Base-by-base conservation (phyloP, 1,140 invertebrate genomes). In the Acyrthosiphon pisum region DNA sequence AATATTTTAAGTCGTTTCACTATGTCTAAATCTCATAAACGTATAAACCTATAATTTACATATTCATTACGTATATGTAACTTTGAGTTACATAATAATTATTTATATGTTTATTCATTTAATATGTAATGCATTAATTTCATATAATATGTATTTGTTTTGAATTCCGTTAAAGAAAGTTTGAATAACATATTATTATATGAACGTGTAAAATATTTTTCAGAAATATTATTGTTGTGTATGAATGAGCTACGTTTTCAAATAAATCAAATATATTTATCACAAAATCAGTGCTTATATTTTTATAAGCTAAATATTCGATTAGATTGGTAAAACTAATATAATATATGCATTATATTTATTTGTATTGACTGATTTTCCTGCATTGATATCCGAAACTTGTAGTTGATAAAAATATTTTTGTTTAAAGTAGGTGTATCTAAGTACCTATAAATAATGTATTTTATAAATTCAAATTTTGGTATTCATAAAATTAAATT, bases 391-490 rank as follows among this genome's bases (percentile, higher is more conserved):
- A 53, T 23, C 20, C 7, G 7, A 53, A 53, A n/a, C 4, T 68
- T 76, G 60, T 76, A 30, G 30, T 76, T 6, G 14, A 76, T n/a
- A 20, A 76, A 76, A 76, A 76, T 76, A 76, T 76, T n/a, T 30
- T 68, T 68, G 9, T 68, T 68, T 30, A 0, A 68, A 30, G 4
- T n/a, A 68, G 11, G 30, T 68, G 60, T 68, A 68, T 30, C 0
- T 18, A 50, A 18, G 8, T 50, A 18, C 2, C 26, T 30, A 30
- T 14, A 76, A 76, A 76, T n/a, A n/a, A 76, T 35, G 30, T 76
- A 18, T 18, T 76, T 76, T 76, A 76, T 76, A 35, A 87, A 87
- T 86, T 86, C 9, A 86, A 86, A 86, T 87, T 48, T 87, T 44
- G 30, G 2, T 26, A 41, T 86, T 30, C 23, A n/a, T 87, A 50